Evolutionary conservation across 2,113 vertebrate genomes (phyloP), one percentile per base, ranked within the genome.

Genomic region (Eulemur macaco): DNA sequence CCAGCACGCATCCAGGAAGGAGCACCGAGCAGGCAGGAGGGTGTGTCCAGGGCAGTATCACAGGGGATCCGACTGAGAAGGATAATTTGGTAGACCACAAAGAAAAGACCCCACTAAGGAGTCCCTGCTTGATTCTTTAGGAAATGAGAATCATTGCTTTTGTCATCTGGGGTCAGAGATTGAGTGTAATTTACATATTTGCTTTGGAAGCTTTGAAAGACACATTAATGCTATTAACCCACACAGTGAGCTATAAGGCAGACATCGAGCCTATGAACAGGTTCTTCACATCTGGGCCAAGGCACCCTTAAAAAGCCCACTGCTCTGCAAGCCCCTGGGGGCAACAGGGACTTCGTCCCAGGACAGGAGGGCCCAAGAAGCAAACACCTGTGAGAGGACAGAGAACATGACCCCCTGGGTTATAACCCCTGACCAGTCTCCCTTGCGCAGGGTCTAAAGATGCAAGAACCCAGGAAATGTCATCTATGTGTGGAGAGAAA

Each of bases 171-270:
- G 42, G 17, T 50, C 58, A 56, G 21, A 83, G 47, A 58, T 47
- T 47, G 21, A 74, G 23, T 5, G 4, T 73, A 42, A 31, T 73
- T 68, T 68, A 80, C 2, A 31, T 31, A 20, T 52, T 60, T 86
- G 42, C n/a, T 82, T 74, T 82, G 85, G 50, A 45, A 77, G n/a
- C 56, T 90, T 76, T 90, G 58, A 77, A 89, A 60, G 82, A 58
- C 31, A 3, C 27, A 71, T 69, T 56, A 42, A 94, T 71, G 47
- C 52, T 87, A 11, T 77, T 83, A 83, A 74, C 14, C 23, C 52
- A 91, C 42, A 34, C 12, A 68, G 54, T 76, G 27, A 47, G 13
- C 25, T 39, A 18, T 52, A n/a, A 73, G 21, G 8, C 39, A 2
- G 39, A 58, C 50, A 45, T 17, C 74, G 50, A 23, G 11, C 64